Base-by-base conservation (phyloP, 2,797 vertebrate genomes). In the Varecia variegata region DNA sequence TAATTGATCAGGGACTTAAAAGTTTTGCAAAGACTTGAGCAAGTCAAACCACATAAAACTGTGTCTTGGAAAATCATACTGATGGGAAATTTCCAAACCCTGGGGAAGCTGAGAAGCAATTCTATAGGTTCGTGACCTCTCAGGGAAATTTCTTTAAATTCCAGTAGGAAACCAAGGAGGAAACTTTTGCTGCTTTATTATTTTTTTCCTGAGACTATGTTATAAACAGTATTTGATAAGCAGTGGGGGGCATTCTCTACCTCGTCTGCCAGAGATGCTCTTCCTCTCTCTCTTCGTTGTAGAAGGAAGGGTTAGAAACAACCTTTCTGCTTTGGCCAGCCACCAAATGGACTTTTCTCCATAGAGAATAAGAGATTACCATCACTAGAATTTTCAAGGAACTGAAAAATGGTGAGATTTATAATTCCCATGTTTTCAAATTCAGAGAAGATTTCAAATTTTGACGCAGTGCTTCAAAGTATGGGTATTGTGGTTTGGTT, bases 111-210 rank as follows among this genome's bases (percentile, higher is more conserved):
- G 2, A 47, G 58, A 68, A 45, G 21, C n/a, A 27, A 17, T 80
- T 74, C 30, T 38, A 47, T 2, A 50, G 3, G 11, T 17, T 65
- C 32, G 4, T 54, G 23, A 65, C 14, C 35, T 60, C 54, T 56
- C 45, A 43, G n/a, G 11, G 11, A 79, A 80, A 58, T 25, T n/a
- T 74, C 25, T 62, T 83, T 84, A 96, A 95, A 90, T 81, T 92
- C 15, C 14, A n/a, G 4, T 23, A 60, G 18, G 10, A 88, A 79
- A 35, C 74, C 7, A 70, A 76, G 5, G 25, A 84, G 27, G 38
- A 40, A 54, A 83, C 7, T 68, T 83, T 30, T 43, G 11, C 3
- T 54, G 20, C 52, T 54, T 40, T 35, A 1, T 71, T 88, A 52
- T 52, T 18, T 76, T 60, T 30, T 73, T 47, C 43, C 30, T 6